phyloP scores from a whole-genome alignment of 1,140 invertebrate genomes.

The Sinonovacula constricta region DNA sequence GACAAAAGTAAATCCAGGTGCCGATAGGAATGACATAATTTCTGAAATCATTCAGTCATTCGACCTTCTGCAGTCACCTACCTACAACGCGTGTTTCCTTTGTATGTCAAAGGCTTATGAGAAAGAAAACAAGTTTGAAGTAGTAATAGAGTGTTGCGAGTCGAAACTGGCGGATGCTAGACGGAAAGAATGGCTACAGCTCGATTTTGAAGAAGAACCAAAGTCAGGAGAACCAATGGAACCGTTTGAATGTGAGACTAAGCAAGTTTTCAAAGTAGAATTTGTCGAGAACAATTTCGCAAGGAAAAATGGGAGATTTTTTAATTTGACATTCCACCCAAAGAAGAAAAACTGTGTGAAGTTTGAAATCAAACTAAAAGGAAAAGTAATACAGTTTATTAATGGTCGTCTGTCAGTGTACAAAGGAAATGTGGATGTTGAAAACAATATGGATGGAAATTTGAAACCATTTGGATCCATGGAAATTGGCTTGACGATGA shows the following conservation, averaged over 20 bases:
- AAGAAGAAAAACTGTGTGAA: constrained; percentile 17
- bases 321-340: constrained; percentile 30
- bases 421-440: neutral
- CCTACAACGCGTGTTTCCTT: constrained; percentile 8
- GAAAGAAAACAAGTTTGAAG: constrained; percentile 7
- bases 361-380: constrained; percentile 37
- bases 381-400: constrained; percentile 36
- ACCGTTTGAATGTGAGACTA: neutral
- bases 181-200: constrained; percentile 3
- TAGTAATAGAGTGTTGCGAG: constrained; percentile 31
- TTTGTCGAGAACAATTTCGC: constrained; percentile 18
- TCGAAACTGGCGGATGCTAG: neutral
- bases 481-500: constrained; percentile 24
- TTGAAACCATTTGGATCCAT: neutral
- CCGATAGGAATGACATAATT: too few species aligned
- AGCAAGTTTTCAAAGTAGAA: constrained; percentile 17
- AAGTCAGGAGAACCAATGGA: neutral
- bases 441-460: neutral
- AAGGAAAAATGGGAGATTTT: constrained; percentile 17
- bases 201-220: constrained; percentile 19
- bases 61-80: too few species aligned
- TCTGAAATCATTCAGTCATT: too few species aligned
- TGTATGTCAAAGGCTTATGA: neutral
- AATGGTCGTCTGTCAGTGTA: constrained; percentile 27
- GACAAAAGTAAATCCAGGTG: too few species aligned